Base-by-base conservation (phyloP, 2,797 vertebrate genomes). In the Ceryle rudis region DNA sequence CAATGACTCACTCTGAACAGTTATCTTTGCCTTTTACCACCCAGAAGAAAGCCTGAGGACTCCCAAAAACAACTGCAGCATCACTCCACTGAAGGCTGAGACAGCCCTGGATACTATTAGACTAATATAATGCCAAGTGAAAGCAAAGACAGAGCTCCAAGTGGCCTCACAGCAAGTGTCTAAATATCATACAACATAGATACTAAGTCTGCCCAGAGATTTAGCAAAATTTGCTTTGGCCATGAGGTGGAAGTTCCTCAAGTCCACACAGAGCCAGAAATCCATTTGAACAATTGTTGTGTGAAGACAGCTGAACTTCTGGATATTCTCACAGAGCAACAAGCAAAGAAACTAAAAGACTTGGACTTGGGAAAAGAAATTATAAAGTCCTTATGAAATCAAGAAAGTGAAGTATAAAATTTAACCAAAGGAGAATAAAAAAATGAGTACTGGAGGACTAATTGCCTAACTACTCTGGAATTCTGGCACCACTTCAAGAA, bases 1-100 rank as follows among this genome's bases (percentile, higher is more conserved):
- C 86, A 96, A 55, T 0, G 11, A 96, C 54, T 86, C 73, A 4
- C 90, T 83, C 93, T 29, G 35, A 85, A 47, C 60, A 81, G 73
- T 90, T 88, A 88, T 86, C 88, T 90, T 90, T 64, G 94, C 92
- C 92, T 92, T 90, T 94, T 82, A 79, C 62, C 55, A 69, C 64
- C 29, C 86, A 81, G 81, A 17, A 89, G 62, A 62, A 67, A 47
- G 77, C 54, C 80, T 72, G 42, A 86, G 77, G 62, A 66, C n/a
- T 79, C 74, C 26, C 70, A 81, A 39, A 52, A 81, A 81, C 66
- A 88, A 75, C 46, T 51, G 67, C 77, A 84, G 60, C 70, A 70
- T 47, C 55, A 8, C 25, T 70, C 28, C 33, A 52, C 81, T 35
- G 74, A 81, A 86, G 81, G 92, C 77, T 93, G 83, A 65, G 83